Conservation (phyloP, 1,140 invertebrate species). For the Drosophila prosaltans region DNA sequence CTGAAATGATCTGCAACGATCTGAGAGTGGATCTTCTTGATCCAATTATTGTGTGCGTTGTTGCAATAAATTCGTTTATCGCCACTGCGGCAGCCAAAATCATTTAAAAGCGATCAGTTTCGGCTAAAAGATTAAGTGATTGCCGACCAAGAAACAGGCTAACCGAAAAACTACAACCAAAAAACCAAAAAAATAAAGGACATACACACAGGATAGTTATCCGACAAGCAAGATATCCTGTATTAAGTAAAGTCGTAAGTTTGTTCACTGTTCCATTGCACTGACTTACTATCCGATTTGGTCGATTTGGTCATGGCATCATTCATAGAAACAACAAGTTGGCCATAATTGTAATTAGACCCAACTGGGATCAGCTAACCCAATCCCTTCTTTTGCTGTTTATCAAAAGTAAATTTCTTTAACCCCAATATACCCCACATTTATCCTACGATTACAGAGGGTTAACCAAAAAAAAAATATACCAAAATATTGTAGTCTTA, state of each 20-base stretch:
- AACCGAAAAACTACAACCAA: neutral
- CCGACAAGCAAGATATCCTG: neutral
- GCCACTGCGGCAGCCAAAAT: constrained; percentile 73
- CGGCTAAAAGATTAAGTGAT: constrained; percentile 45
- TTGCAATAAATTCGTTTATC: constrained; percentile 82
- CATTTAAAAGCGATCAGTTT: constrained; percentile 77
- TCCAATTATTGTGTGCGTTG: constrained; percentile 80
- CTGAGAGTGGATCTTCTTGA: constrained; percentile 35
- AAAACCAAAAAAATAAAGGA: neutral
- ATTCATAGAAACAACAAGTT: too few species aligned
- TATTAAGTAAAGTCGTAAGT: neutral
- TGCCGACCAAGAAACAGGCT: constrained; percentile 26
- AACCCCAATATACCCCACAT: neutral
- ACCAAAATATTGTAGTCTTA: constrained; percentile 42
- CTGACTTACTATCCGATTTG: too few species aligned
- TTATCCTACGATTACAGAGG: neutral
- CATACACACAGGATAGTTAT: neutral
- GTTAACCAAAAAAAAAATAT: neutral
- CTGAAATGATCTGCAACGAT: constrained; percentile 30
- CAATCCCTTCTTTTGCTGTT: too few species aligned
- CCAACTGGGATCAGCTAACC: too few species aligned
- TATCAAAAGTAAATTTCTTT: too few species aligned
- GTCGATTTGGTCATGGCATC: too few species aligned
- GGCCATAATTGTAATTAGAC: too few species aligned
- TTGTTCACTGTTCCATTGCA: too few species aligned